Evolutionary conservation across 1,140 invertebrate species (phyloP).

Genomic region (Aphelenchoides avenae): DNA sequence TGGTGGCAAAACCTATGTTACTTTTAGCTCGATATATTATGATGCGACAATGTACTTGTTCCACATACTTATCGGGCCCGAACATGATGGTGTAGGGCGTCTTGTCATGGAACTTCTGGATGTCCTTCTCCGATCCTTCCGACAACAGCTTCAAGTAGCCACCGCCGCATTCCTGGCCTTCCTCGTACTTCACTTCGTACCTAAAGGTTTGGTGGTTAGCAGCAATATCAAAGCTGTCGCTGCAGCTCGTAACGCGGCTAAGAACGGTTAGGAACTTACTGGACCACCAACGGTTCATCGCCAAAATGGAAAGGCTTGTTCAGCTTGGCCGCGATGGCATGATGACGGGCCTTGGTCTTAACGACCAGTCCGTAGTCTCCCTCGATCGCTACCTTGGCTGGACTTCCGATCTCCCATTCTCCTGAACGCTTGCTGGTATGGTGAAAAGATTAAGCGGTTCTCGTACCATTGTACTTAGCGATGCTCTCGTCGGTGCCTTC

Average conservation of each 20-base stretch:
- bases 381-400: conserved; percentile 71
- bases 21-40: conserved; percentile 99
- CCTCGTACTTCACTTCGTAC: conserved; percentile 70
- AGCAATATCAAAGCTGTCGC: neutral
- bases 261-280: conserved; percentile 71
- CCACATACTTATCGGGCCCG: conserved; percentile 39
- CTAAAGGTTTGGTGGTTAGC: conserved; percentile 42
- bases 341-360: conserved; percentile 90
- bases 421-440: too few species aligned
- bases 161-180: conserved; percentile 96
- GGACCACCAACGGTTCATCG: conserved; percentile 81
- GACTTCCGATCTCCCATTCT: conserved; percentile 73
- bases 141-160: conserved; percentile 88
- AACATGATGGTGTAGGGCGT: conserved; percentile 84
- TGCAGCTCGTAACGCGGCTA: too few species aligned
- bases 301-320: conserved; percentile 77
- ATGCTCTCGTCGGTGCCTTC: conserved; percentile 80
- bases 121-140: conserved; percentile 46
- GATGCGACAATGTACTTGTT: conserved; percentile 54
- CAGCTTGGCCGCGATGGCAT: conserved; percentile 81
- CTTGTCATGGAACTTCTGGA: conserved; percentile 82
- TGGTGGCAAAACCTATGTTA: too few species aligned
- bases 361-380: conserved; percentile 83
- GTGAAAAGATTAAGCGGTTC: too few species aligned
- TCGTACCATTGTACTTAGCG: conserved; percentile 84